Evolutionary conservation across 2,888 invertebrate genomes (phyloP).

Genomic region (Alsophila aescularia): DNA sequence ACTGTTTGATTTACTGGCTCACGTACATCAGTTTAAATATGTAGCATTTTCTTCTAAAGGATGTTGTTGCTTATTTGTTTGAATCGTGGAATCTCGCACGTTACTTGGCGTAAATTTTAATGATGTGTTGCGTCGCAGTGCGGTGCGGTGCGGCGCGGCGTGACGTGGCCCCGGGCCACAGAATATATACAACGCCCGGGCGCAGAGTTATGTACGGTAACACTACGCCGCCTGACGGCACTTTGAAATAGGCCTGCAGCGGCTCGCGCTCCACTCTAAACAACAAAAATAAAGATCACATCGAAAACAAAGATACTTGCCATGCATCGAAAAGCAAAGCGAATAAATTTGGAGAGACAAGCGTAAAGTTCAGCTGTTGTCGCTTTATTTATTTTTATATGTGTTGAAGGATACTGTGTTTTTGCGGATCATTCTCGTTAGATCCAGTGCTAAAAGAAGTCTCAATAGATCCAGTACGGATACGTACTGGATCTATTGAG

Average conservation of each 20-base stretch:
- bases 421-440: too few species aligned
- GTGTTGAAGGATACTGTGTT: not conserved
- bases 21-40: not conserved
- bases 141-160: constrained; percentile 52
- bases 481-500: too few species aligned
- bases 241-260: constrained; percentile 43
- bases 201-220: constrained; percentile 40
- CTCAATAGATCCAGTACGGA: too few species aligned
- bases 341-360: constrained; percentile 30
- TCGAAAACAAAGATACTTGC: constrained; percentile 31
- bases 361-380: constrained; percentile 26
- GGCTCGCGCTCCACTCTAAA: constrained; percentile 26
- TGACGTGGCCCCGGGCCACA: too few species aligned
- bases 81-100: constrained; percentile 25
- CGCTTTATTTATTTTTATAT: constrained; percentile 23
- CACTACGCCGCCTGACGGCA: constrained; percentile 43
- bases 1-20: constrained; percentile 4
- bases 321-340: constrained; percentile 30
- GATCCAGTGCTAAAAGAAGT: too few species aligned
- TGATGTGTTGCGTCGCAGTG: constrained; percentile 74
- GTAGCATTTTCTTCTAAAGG: not conserved
- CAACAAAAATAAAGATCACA: constrained; percentile 35
- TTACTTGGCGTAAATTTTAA: constrained; percentile 63
- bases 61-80: constrained; percentile 21
- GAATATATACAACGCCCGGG: too few species aligned